A percentile compares a stretch with the other conserved stretches of the same genome.
Evolutionary conservation across 92 coral and sea anemone species (phyloP).

Genomic region (Epizoanthus scotinus): DNA sequence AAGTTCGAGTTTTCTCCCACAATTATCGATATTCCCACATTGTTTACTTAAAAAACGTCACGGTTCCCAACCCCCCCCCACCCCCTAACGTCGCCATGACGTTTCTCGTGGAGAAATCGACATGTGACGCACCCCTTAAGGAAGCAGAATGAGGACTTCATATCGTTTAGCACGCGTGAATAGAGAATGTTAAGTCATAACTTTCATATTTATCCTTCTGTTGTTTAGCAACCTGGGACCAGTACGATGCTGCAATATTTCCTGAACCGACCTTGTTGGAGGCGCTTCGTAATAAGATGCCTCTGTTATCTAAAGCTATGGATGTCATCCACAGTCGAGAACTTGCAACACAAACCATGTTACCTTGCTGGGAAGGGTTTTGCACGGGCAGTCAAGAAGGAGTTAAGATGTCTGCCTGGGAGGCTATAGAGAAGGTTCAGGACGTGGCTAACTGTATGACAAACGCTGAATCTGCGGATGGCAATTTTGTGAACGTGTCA

Average conservation of each 20-base stretch:
- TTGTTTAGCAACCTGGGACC: slow-evolving; percentile 8
- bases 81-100: too few species aligned
- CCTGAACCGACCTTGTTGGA: slow-evolving; percentile 1
- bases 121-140: too few species aligned
- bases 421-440: not conserved
- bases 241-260: slow-evolving; percentile 37
- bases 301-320: slow-evolving; percentile 11
- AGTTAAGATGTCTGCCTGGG: slow-evolving; percentile 22
- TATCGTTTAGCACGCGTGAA: too few species aligned
- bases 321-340: slow-evolving; percentile 8
- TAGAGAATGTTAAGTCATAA: too few species aligned
- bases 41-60: too few species aligned
- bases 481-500: not conserved
- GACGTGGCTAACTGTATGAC: slow-evolving; percentile 10
- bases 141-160: too few species aligned
- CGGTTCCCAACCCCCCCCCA: too few species aligned
- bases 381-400: slow-evolving; percentile 20
- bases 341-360: slow-evolving; percentile 19
- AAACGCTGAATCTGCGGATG: not conserved
- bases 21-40: too few species aligned
- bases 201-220: too few species aligned
- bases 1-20: too few species aligned
- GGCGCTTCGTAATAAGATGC: not conserved
- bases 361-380: slow-evolving; percentile 36
- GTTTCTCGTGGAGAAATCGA: too few species aligned